Conservation (phyloP, 2,113 vertebrate genomes). For the Pluvialis apricaria region DNA sequence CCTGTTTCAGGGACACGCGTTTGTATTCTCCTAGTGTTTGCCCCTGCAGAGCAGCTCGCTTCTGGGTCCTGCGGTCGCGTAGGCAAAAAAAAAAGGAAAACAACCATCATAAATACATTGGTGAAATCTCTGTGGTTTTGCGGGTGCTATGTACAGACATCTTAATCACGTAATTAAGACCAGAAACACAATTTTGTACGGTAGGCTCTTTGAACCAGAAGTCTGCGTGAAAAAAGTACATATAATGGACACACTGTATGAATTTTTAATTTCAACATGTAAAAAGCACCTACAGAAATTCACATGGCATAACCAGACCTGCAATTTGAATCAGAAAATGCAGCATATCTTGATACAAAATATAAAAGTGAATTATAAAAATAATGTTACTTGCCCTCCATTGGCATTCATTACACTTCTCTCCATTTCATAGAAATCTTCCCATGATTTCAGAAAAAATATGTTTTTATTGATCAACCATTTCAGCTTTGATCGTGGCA, state of each 20-base stretch:
- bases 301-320: slow-evolving; percentile 31
- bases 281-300: slow-evolving; percentile 56
- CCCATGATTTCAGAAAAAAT: slow-evolving; percentile 15
- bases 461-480: background rate
- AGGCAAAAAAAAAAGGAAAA: background rate
- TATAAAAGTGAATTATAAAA: slow-evolving; percentile 72
- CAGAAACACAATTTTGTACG: background rate
- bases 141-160: background rate
- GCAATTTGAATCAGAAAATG: slow-evolving; percentile 65
- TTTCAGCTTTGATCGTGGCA: background rate
- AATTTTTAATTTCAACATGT: slow-evolving; percentile 46
- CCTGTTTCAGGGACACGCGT: background rate
- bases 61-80: accelerated
- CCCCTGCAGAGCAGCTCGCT: background rate
- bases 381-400: slow-evolving; percentile 37
- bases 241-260: background rate
- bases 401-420: slow-evolving; percentile 4
- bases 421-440: slow-evolving; percentile 25
- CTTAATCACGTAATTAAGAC: background rate
- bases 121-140: background rate
- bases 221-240: slow-evolving; percentile 8
- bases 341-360: slow-evolving; percentile 64
- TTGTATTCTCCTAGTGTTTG: background rate
- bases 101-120: background rate
- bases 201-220: background rate